Conservation (phyloP, 2,888 invertebrate genomes). For the Agrotis exclamationis region DNA sequence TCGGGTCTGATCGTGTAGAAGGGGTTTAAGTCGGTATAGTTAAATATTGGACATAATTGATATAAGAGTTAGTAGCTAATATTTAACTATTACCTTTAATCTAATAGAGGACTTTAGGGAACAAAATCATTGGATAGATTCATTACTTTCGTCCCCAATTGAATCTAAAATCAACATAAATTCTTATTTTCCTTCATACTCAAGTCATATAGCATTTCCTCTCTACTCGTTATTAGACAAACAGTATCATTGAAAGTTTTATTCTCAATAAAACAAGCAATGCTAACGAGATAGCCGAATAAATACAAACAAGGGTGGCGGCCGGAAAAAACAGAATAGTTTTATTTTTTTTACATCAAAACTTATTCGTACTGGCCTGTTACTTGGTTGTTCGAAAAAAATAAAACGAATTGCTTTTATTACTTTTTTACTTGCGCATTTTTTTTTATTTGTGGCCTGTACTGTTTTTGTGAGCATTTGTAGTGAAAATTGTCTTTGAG, state of each 20-base stretch:
- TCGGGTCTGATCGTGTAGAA: too few relatives aligned
- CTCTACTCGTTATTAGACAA: constrained; percentile 52
- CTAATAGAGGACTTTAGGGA: too few relatives aligned
- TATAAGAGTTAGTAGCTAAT: too few relatives aligned
- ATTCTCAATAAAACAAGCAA: constrained; percentile 62
- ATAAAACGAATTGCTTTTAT: constrained; percentile 30
- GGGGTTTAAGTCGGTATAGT: neutral
- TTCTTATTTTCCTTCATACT: constrained; percentile 12
- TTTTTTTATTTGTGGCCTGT: constrained; percentile 3
- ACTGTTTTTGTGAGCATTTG: constrained; percentile 4
- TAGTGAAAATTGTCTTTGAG: neutral
- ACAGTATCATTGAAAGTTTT: constrained; percentile 64
- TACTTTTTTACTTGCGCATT: neutral
- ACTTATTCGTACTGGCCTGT: constrained; percentile 53
- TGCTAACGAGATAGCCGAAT: constrained; percentile 59
- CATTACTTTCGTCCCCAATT: constrained; percentile 18
- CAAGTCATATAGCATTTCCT: constrained; percentile 23
- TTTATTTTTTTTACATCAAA: constrained; percentile 62
- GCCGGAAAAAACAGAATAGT: constrained; percentile 66
- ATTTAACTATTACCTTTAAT: too few relatives aligned
- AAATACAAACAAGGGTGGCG: constrained; percentile 59
- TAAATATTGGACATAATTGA: too few relatives aligned
- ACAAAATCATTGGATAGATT: neutral
- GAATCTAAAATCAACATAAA: constrained; percentile 30
- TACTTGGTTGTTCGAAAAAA: constrained; percentile 31